Evolutionary conservation across 2,797 vertebrate species (phyloP).

Genomic region (Pangasius sanitwongsei): DNA sequence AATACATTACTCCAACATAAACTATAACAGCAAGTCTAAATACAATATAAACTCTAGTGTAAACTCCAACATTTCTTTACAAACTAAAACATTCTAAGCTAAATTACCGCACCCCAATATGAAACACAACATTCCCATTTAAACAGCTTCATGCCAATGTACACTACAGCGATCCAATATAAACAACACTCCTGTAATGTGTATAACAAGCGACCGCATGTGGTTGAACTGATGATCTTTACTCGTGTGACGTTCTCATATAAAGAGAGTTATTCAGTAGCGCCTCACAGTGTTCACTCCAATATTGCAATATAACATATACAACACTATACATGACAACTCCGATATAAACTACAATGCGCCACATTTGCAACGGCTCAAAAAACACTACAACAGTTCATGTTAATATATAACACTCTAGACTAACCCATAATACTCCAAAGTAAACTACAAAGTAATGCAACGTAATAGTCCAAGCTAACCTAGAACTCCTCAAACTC

Average conservation of each 20-base stretch:
- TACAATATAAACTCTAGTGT: not conserved
- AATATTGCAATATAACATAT: too few relatives aligned
- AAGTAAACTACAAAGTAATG: not conserved
- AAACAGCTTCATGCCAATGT: too few relatives aligned
- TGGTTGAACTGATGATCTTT: too few relatives aligned
- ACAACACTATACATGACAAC: not conserved
- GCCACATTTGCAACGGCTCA: not conserved
- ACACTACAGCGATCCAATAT: not conserved
- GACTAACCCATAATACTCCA: not conserved
- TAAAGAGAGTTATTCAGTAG: too few relatives aligned
- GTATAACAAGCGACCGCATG: too few relatives aligned
- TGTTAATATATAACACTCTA: not conserved
- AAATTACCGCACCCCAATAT: not conserved
- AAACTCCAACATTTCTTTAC: not conserved
- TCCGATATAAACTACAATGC: not conserved
- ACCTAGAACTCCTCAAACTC: not conserved
- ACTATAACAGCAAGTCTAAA: not conserved
- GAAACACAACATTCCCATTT: not conserved
- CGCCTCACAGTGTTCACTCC: too few relatives aligned
- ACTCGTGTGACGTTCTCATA: too few relatives aligned
- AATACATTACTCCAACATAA: not conserved
- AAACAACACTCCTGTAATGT: not conserved
- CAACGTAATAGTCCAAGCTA: not conserved
- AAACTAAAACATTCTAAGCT: not conserved
- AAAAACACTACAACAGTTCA: not conserved